These are phyloP conservation scores for Cyphomyrus discorhynchus DNA, from an alignment of 2,113 vertebrate species.

Conservation along the genomic window DNA sequence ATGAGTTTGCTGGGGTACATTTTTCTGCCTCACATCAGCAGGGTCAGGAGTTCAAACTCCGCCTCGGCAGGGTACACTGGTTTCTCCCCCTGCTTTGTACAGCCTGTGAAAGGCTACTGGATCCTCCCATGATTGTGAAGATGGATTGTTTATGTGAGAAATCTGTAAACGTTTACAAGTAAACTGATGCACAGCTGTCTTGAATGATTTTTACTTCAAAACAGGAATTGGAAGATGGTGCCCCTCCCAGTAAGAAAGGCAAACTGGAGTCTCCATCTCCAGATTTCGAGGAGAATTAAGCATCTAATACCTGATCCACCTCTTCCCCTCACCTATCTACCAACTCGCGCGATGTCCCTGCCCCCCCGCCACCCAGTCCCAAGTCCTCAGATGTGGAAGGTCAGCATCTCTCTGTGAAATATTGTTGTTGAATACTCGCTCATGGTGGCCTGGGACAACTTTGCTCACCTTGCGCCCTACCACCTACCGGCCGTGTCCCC, in stretches of 20 bases:
- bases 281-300: conserved; percentile 85
- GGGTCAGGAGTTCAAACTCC: background rate
- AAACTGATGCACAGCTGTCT: background rate
- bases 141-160: background rate
- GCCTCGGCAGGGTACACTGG: background rate
- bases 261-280: conserved; percentile 85
- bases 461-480: background rate
- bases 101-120: background rate
- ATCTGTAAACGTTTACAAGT: background rate
- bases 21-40: background rate
- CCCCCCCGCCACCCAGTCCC: background rate
- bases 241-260: conserved; percentile 85
- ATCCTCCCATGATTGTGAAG: background rate
- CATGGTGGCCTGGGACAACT: conserved; percentile 5
- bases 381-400: background rate
- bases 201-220: conserved; percentile 1
- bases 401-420: conserved; percentile 6
- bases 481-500: background rate
- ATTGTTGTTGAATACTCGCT: background rate
- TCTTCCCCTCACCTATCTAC: conserved; percentile 22
- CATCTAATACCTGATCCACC: conserved; percentile 28
- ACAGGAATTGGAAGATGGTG: conserved; percentile 81
- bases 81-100: background rate
- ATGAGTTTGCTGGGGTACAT: background rate
- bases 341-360: background rate